Evolutionary conservation across 2,113 vertebrate genomes (phyloP), one percentile per base, ranked within the genome.

Genomic region (Ariopsis seemanni): DNA sequence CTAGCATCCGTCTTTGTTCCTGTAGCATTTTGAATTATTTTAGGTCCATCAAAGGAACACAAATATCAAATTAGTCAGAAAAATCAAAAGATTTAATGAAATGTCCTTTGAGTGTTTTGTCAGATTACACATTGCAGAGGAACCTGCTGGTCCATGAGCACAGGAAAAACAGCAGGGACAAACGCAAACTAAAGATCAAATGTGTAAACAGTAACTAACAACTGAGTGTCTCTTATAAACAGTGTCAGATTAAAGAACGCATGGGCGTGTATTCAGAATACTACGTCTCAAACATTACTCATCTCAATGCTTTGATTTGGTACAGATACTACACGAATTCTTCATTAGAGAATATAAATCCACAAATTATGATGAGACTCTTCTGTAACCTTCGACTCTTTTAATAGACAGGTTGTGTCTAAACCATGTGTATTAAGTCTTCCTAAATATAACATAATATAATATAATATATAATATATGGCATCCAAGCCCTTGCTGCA

Each of bases 51-150:
- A 48, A 82, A 82, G 30, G 65, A 83, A 75, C 30, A 65, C 53
- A 63, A 58, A 86, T 1, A 83, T 6, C 30, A 53, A 82, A 8
- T 50, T 53, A 63, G 63, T 55, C 30, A 52, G 71, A 42, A 88
- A 88, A 85, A 77, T 27, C 65, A 85, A 77, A n/a, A 65, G 15
- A 85, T 86, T 89, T 90, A 90, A 72, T 86, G 67, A 87, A 87
- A 85, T 9, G 48, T 17, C 18, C 53, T 57, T 34, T 17, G 34
- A 65, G 83, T 84, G 75, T n/a, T 85, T 75, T 80, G 22, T 60
- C 79, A 79, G 55, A 65, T 83, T 69, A 53, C 71, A 55, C 62
- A 53, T 72, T 4, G 18, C 60, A 75, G 87, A 86, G 5, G 15
- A 84, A 80, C 75, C 69, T 12, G 71, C 18, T n/a, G 69, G 69